A percentile compares a stretch with the other conserved stretches of the same genome.
Conservation (phyloP, 2,888 invertebrate species). For the Andrena trimmerana region DNA sequence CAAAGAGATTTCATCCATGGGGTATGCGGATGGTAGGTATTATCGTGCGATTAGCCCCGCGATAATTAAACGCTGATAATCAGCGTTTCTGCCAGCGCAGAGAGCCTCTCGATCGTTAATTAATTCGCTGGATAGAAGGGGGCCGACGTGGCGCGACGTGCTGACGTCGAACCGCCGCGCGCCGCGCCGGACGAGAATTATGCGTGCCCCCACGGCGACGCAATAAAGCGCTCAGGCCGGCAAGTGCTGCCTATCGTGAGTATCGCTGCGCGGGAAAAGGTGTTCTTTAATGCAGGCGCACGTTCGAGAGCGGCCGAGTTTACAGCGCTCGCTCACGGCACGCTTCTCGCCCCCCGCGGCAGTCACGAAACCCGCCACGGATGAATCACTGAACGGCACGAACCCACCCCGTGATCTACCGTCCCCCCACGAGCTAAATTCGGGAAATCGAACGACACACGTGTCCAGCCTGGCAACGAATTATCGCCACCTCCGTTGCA, state of each 20-base stretch:
- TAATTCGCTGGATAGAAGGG: slow-evolving; percentile 52
- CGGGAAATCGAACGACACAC: slow-evolving; percentile 54
- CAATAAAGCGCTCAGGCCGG: slow-evolving; percentile 67
- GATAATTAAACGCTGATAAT: slow-evolving; percentile 64
- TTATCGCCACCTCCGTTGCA: slow-evolving; percentile 50
- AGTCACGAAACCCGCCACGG: slow-evolving; percentile 77
- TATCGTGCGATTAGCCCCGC: slow-evolving; percentile 46
- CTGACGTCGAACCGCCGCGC: slow-evolving; percentile 14
- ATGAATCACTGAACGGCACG: slow-evolving; percentile 77
- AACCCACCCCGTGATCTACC: slow-evolving; percentile 57
- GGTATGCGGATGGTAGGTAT: not conserved
- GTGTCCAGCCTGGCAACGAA: slow-evolving; percentile 45
- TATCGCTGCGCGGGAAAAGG: slow-evolving; percentile 57
- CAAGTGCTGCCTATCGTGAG: slow-evolving; percentile 30
- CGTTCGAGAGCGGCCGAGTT: slow-evolving; percentile 73
- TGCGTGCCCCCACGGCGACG: slow-evolving; percentile 49
- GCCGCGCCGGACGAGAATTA: slow-evolving; percentile 55
- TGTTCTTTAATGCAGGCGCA: slow-evolving; percentile 67
- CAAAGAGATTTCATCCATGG: slow-evolving; percentile 6
- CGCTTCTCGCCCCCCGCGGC: slow-evolving; percentile 59
- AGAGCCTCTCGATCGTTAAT: slow-evolving; percentile 56
- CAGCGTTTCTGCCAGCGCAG: slow-evolving; percentile 38
- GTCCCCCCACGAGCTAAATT: not conserved
- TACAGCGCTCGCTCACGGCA: slow-evolving; percentile 74
- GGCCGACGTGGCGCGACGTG: slow-evolving; percentile 8